These are phyloP conservation scores for Enteromius unitaeniatus DNA, from an alignment of 2,797 vertebrate species.

Conservation along the genomic window DNA sequence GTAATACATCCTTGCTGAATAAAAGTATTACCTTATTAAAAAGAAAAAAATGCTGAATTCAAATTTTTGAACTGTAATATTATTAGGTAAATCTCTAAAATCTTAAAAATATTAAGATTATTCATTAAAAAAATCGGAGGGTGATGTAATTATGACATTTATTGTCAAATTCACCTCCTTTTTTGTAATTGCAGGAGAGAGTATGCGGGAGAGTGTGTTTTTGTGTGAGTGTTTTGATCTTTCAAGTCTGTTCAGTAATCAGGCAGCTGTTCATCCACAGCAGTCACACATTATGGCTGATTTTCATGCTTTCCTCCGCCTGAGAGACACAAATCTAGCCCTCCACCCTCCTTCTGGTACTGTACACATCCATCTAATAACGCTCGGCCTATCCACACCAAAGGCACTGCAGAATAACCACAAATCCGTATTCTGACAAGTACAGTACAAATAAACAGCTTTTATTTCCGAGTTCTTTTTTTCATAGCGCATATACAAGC, in stretches of 20 bases:
- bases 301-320: conserved; percentile 49
- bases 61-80: not conserved
- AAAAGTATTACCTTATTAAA: not conserved
- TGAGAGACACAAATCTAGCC: conserved; percentile 28
- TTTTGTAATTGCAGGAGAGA: conserved; percentile 60
- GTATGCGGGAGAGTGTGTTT: conserved; percentile 70
- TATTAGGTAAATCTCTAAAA: not conserved
- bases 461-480: conserved; percentile 7
- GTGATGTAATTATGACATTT: not conserved
- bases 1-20: not conserved
- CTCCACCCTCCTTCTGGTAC: conserved; percentile 21
- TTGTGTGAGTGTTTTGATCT: conserved; percentile 58
- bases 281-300: conserved; percentile 50
- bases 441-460: conserved; percentile 28
- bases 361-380: conserved; percentile 31
- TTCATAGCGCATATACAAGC: not conserved
- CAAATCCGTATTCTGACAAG: conserved; percentile 25
- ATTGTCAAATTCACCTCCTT: not conserved
- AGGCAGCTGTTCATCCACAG: conserved; percentile 44
- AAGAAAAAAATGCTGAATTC: not conserved
- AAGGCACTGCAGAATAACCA: not conserved
- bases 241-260: conserved; percentile 37
- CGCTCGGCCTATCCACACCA: not conserved
- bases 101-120: not conserved
- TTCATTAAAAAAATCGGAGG: not conserved